Evolutionary conservation across 1,140 invertebrate species (phyloP).

Genomic region (Hermetia illucens): DNA sequence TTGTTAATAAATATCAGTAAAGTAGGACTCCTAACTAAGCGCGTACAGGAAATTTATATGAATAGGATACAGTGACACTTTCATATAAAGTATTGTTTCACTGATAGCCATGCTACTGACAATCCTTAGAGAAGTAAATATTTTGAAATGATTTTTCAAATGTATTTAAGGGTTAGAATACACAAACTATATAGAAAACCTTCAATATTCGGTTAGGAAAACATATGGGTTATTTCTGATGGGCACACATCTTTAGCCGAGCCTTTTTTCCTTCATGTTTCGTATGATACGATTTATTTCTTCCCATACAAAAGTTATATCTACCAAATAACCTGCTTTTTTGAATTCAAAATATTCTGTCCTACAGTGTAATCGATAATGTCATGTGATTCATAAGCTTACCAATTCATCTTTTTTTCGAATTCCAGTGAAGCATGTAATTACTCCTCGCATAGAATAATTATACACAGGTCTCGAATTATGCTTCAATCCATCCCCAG

Average conservation of each 20-base stretch:
- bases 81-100: too few relatives aligned
- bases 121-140: constrained; percentile 12
- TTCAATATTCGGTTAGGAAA: too few relatives aligned
- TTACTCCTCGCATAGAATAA: constrained; percentile 67
- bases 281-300: too few relatives aligned
- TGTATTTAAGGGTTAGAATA: constrained; percentile 4
- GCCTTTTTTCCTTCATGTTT: too few relatives aligned
- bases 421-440: constrained; percentile 84
- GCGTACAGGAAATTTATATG: too few relatives aligned
- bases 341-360: constrained; percentile 5
- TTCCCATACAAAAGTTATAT: constrained; percentile 3
- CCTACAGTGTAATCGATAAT: not conserved
- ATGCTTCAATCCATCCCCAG: constrained; percentile 49
- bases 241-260: too few relatives aligned
- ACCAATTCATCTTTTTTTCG: constrained; percentile 75
- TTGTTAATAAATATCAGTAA: too few relatives aligned
- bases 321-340: constrained; percentile 5
- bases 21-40: too few relatives aligned
- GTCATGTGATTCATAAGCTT: constrained; percentile 24
- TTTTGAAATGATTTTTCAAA: constrained; percentile 8
- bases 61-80: too few relatives aligned
- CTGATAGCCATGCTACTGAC: too few relatives aligned
- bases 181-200: constrained; percentile 6
- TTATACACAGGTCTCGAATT: constrained; percentile 72
- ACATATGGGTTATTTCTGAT: too few relatives aligned